phyloP scores from a whole-genome alignment of 2,113 vertebrate species.

The Dasypus novemcinctus region DNA sequence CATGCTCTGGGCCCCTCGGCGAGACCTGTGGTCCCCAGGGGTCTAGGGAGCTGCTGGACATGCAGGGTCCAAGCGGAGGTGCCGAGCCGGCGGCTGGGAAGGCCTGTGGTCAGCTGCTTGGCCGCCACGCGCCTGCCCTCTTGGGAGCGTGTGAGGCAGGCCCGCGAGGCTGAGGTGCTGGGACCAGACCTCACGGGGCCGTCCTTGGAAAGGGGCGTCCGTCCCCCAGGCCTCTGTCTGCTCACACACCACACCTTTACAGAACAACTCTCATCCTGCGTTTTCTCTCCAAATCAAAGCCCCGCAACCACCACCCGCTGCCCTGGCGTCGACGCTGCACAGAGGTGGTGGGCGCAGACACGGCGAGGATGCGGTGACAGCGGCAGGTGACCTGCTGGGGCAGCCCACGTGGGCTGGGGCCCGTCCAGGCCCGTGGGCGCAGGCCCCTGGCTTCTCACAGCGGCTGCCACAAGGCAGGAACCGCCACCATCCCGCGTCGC shows the following conservation, averaged over 20 bases:
- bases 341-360: not conserved
- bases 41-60: not conserved
- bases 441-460: fast-evolving
- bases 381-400: not conserved
- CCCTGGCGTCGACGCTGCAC: fast-evolving
- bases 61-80: fast-evolving
- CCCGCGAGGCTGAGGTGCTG: fast-evolving
- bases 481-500: fast-evolving
- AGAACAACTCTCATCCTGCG: not conserved
- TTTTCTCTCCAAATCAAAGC: not conserved
- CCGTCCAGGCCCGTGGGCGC: not conserved
- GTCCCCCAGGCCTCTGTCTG: fast-evolving
- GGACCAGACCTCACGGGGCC: fast-evolving
- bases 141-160: fast-evolving
- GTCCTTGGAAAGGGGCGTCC: not conserved
- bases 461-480: fast-evolving
- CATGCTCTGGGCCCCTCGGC: not conserved
- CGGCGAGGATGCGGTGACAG: not conserved
- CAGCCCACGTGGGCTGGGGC: not conserved
- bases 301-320: fast-evolving
- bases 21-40: too few relatives aligned
- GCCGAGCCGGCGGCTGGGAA: fast-evolving
- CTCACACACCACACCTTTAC: fast-evolving
- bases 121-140: fast-evolving
- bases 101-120: not conserved